A percentile compares a stretch with the other conserved stretches of the same genome.
These are phyloP conservation scores for Conopomorpha cramerella DNA, from an alignment of 1,140 invertebrate species.

Conservation along the genomic window DNA sequence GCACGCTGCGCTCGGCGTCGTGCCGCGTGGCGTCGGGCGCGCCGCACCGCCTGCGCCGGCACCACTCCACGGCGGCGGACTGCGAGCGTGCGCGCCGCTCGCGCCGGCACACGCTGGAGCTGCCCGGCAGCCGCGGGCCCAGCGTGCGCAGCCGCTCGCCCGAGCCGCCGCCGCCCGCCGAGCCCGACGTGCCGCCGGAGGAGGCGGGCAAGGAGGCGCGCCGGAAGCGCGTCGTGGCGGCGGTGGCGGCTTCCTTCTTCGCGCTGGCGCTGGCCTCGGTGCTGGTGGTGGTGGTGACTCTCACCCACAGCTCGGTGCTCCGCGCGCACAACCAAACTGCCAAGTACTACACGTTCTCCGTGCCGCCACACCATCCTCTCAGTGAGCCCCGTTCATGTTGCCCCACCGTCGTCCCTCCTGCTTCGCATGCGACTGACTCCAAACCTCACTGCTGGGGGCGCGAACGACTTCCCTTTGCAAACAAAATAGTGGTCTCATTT, in stretches of 20 bases:
- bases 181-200: constrained; percentile 31
- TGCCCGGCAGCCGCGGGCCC: constrained; percentile 37
- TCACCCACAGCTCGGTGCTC: constrained; percentile 68
- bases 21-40: constrained; percentile 40
- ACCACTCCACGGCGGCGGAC: constrained; percentile 47
- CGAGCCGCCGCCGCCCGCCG: constrained; percentile 33
- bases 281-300: constrained; percentile 71
- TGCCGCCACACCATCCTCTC: constrained; percentile 60
- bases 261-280: constrained; percentile 69
- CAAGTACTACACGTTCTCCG: constrained; percentile 67
- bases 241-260: constrained; percentile 69
- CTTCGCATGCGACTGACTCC: constrained; percentile 56
- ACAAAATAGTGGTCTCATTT: too few relatives aligned
- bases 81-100: constrained; percentile 44
- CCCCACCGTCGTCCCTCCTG: constrained; percentile 57
- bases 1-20: constrained; percentile 43
- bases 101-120: constrained; percentile 37
- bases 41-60: constrained; percentile 40
- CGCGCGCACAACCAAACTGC: constrained; percentile 62
- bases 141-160: constrained; percentile 41
- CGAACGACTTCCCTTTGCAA: too few relatives aligned
- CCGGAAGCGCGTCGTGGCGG: constrained; percentile 66
- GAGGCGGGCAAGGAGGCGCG: constrained; percentile 60
- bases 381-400: constrained; percentile 60
- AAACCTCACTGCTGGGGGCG: too few relatives aligned